These are phyloP conservation scores for Zootermopsis nevadensis DNA, from an alignment of 2,888 invertebrate genomes.

Conservation along the genomic window DNA sequence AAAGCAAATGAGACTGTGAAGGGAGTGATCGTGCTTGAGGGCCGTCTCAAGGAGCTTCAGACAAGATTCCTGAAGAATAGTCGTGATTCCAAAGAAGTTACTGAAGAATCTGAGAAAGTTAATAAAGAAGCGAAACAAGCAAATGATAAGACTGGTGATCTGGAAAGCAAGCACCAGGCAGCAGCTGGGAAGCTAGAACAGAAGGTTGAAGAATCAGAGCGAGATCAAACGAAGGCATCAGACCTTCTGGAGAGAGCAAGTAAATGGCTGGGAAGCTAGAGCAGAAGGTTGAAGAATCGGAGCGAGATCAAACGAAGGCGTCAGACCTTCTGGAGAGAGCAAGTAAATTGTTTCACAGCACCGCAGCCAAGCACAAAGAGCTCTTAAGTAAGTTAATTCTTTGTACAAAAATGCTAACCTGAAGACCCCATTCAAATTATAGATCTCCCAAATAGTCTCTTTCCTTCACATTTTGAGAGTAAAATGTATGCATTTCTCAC, in stretches of 20 bases:
- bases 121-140: constrained; percentile 78
- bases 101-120: constrained; percentile 79
- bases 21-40: constrained; percentile 79
- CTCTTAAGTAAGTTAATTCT: constrained; percentile 67
- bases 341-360: constrained; percentile 83
- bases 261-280: constrained; percentile 83
- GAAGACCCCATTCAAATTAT: background rate
- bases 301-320: constrained; percentile 82
- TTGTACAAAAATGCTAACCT: background rate
- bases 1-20: constrained; percentile 82
- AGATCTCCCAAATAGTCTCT: background rate
- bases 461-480: no score
- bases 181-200: constrained; percentile 78
- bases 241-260: constrained; percentile 82
- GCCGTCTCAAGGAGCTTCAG: constrained; percentile 79
- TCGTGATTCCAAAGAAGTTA: constrained; percentile 83
- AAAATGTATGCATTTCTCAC: no score
- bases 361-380: constrained; percentile 78
- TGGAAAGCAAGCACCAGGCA: constrained; percentile 77
- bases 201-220: constrained; percentile 80
- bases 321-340: constrained; percentile 83
- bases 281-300: constrained; percentile 79
- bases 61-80: constrained; percentile 85
- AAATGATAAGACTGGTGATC: constrained; percentile 71
- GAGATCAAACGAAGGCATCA: constrained; percentile 83